These are phyloP conservation scores for Anticlea derivata DNA, from an alignment of 2,888 invertebrate genomes.

Conservation along the genomic window DNA sequence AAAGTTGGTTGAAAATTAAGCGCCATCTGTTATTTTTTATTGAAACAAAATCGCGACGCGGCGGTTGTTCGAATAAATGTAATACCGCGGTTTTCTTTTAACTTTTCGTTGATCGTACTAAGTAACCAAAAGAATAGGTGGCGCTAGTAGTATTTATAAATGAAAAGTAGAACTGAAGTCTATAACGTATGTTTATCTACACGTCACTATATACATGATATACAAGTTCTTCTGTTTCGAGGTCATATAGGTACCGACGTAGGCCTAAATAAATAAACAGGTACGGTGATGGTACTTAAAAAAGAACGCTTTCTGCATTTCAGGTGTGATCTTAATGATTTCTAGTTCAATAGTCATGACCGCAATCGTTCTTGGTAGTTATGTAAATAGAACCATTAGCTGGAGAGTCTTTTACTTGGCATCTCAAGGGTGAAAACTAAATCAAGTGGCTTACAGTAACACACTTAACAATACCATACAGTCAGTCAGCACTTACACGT, in stretches of 20 bases:
- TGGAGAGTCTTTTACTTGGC: slow-evolving; percentile 1
- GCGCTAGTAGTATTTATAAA: slow-evolving; percentile 16
- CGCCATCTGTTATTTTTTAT: slow-evolving; percentile 26
- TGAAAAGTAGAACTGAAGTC: no score
- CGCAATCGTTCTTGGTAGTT: not conserved
- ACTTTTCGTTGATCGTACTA: slow-evolving; percentile 4
- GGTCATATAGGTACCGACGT: no score
- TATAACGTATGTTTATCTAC: no score
- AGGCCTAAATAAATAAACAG: not conserved
- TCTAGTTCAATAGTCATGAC: not conserved
- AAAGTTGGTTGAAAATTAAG: not conserved
- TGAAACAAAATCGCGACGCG: not conserved
- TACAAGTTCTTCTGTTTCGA: no score
- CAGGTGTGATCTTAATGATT: not conserved
- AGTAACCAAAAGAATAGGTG: slow-evolving; percentile 15
- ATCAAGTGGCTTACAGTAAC: not conserved
- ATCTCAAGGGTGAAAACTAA: not conserved
- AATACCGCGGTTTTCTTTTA: slow-evolving; percentile 2
- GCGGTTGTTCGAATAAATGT: not conserved
- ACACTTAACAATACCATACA: no score
- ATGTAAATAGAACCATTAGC: not conserved
- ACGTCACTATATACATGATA: no score
- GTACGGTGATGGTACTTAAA: slow-evolving; percentile 2
- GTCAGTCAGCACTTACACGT: no score
- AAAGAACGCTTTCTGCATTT: slow-evolving; percentile 18